Base-by-base conservation (phyloP, 2,113 vertebrate species). In the Nicator chloris region DNA sequence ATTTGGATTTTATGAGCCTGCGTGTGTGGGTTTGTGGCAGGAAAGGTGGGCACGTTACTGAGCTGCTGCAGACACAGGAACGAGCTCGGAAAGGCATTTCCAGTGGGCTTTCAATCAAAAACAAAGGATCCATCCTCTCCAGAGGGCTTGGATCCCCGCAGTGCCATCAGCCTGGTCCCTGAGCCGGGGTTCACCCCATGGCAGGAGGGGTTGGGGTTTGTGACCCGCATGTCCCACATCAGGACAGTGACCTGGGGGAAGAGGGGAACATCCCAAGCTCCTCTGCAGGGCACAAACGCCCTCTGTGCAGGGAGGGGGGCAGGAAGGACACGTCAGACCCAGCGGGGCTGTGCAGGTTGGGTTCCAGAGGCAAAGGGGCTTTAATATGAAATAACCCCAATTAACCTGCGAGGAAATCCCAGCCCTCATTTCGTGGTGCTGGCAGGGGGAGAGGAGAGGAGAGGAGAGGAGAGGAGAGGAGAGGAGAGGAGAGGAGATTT, bases 401-500 rank as follows among this genome's bases (percentile, higher is more conserved):
- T 92, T 95, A 93, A 97, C 94, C 88, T 53, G 77, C 26, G 5
- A 27, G 21, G 13, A 86, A 92, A 91, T 77, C 88, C 92, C 94
- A 90, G 63, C 66, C 57, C 56, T 44, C 26, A 0, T 59, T 56
- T 13, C 7, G 22, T 28, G 37, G 13, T 44, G 82, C 70, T 85
- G 45, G 73, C 0, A 0, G 77, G 54, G 53, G 17, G 45, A 35
- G 60, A 10, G 81, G 65, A 89, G 63, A 13, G 11, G 42, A n/a
- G 56, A 51, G 40, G 39, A 16, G 54, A 66, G 61, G 47, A 47
- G 22, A 11, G 75, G 45, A 64, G 35, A 60, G 59, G 59, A 27
- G 37, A 10, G 77, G 56, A 19, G 59, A 69, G 71, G 77, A 63
- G 76, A 0, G 2, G 20, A n/a, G 21, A 2, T 69, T 78, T 78